Evolutionary conservation across 1,140 invertebrate species (phyloP).

Genomic region (Drosophila malerkotliana): DNA sequence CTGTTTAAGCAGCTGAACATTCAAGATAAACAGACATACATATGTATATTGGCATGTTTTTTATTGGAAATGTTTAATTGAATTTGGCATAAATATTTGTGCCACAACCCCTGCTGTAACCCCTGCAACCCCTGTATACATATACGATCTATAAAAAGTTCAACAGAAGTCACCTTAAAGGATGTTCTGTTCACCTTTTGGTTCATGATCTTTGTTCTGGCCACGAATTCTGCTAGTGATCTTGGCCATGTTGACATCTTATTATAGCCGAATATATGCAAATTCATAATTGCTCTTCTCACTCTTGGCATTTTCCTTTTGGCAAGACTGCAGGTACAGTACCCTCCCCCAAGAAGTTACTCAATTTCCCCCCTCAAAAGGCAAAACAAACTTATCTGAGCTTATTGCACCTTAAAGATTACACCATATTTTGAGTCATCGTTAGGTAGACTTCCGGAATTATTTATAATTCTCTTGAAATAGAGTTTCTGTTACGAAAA

Average conservation of each 20-base stretch:
- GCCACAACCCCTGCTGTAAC: not conserved
- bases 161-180: constrained; percentile 5
- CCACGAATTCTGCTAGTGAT: constrained; percentile 10
- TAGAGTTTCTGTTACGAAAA: constrained; percentile 16
- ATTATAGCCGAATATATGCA: constrained; percentile 7
- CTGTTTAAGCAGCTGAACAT: constrained; percentile 60
- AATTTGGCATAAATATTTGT: constrained; percentile 44
- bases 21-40: constrained; percentile 8
- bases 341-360: not conserved
- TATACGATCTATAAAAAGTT: not conserved
- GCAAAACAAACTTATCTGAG: constrained; percentile 1
- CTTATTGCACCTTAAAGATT: not conserved
- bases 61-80: constrained; percentile 33
- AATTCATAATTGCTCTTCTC: constrained; percentile 34
- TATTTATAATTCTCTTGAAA: constrained; percentile 1
- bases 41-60: constrained; percentile 5
- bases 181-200: not conserved
- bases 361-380: not conserved
- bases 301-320: constrained; percentile 45
- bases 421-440: constrained; percentile 17
- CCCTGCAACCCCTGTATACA: too few species aligned
- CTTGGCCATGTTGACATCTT: constrained; percentile 27
- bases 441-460: constrained; percentile 14
- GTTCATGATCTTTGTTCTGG: constrained; percentile 1
- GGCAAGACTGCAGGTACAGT: constrained; percentile 27